Evolutionary conservation across 37 sponge, comb jelly and placozoan species (phyloP).

Genomic region (Dysidea cf. avara): DNA sequence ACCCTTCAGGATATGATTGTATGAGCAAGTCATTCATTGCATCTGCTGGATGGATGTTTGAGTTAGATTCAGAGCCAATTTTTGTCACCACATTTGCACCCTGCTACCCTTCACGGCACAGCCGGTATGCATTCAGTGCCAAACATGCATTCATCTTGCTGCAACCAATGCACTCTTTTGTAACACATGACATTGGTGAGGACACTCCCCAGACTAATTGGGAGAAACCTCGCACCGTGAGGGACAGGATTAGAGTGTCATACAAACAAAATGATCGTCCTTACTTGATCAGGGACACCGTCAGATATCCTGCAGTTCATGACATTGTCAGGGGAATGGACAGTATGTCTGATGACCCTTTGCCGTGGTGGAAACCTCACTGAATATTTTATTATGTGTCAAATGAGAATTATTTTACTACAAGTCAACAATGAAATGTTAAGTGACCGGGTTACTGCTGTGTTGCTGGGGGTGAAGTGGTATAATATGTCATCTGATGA

Average conservation of each 20-base stretch:
- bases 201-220: constrained; percentile 90
- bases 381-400: no score
- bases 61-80: constrained; percentile 34
- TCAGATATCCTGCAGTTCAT: constrained; percentile 76
- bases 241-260: constrained; percentile 79
- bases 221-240: constrained; percentile 57
- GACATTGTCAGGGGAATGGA: constrained; percentile 79
- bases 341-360: constrained; percentile 24
- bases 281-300: constrained; percentile 71
- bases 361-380: constrained; percentile 90
- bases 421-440: no score
- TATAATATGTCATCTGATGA: no score
- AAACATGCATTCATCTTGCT: constrained; percentile 68
- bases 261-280: constrained; percentile 64
- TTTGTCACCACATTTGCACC: constrained; percentile 90
- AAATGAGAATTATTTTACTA: no score
- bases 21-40: constrained; percentile 75
- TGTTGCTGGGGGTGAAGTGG: no score
- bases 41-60: constrained; percentile 71
- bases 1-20: constrained; percentile 70
- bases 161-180: constrained; percentile 87
- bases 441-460: no score
- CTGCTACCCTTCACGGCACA: constrained; percentile 72
- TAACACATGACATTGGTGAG: constrained; percentile 60
- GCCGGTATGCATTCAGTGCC: constrained; percentile 68